Conservation (phyloP, 2,113 vertebrate genomes). For the Promerops cafer region DNA sequence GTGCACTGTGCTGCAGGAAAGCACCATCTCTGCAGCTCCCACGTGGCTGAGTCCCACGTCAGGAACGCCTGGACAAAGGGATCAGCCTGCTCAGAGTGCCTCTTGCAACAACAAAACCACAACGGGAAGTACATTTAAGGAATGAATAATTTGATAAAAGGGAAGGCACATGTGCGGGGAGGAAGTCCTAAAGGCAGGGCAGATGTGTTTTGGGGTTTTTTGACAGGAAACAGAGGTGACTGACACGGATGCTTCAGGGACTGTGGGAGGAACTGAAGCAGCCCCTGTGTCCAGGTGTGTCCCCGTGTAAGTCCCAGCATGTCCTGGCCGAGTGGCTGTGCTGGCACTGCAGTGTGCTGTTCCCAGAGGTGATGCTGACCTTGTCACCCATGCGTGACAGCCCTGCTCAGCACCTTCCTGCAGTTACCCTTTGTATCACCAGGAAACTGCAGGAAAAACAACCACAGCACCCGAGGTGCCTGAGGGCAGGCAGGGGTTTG, state of each 20-base stretch:
- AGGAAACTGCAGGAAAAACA: rapidly evolving
- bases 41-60: rapidly evolving
- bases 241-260: neutral
- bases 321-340: neutral
- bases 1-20: neutral
- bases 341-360: neutral
- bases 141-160: neutral
- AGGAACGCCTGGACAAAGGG: neutral
- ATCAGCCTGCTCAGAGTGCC: neutral
- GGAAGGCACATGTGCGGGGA: neutral
- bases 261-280: neutral
- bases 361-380: neutral
- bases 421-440: rapidly evolving
- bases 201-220: neutral
- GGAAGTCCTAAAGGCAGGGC: neutral
- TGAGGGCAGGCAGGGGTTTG: rapidly evolving
- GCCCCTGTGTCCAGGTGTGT: neutral
- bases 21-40: neutral
- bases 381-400: neutral
- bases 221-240: neutral
- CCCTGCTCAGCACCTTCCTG: neutral
- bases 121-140: rapidly evolving
- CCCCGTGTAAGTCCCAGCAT: rapidly evolving
- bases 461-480: neutral
- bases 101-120: neutral